Evolutionary conservation across 2,888 invertebrate species (phyloP), one percentile per base, ranked within the genome.

Genomic region (Diarsia mendica): DNA sequence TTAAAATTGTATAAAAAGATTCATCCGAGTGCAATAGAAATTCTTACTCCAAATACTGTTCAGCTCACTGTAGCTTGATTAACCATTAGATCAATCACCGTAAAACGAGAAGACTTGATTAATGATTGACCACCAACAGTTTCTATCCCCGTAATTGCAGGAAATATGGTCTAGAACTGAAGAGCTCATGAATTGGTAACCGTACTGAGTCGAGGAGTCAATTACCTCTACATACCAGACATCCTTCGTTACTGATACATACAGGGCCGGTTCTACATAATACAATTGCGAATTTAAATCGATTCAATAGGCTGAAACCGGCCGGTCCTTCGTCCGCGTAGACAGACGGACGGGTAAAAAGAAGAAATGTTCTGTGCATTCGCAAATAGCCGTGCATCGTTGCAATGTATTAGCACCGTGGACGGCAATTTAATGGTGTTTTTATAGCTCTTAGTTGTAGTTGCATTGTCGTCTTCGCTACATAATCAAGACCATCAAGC

Each of bases 271-370:
- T 75, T 58, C 18, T 33, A 28, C 53, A 67, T 28, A 67, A 68
- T 74, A 83, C 85, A 85, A 86, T 75, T 77, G 80, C 67, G 70
- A 83, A 83, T 83, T 75, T 77, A 76, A 80, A 85, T 73, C 75
- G 76, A 76, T 77, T 75, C 77, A 78, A 78, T 81, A 79, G 76
- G 75, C 79, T 77, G 75, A 77, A 79, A 68, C 70, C 72, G 70
- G 63, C 48, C 67, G 58, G 49, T 68, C 44, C 74, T 67, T 63
- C 55, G 72, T 58, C 33, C 1, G 33, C 53, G 51, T 53, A 71
- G 69, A 63, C 65, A 72, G 82, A 76, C 73, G n/a, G 58, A 51
- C n/a, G 49, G 66, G 39, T 65, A 86, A 77, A 71, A 79, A 69
- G 65, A 77, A 75, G 51, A 77, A 71, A 72, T 66, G 18, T 61